Evolutionary conservation across 2,888 invertebrate species (phyloP).

Genomic region (Aphrophora alni): DNA sequence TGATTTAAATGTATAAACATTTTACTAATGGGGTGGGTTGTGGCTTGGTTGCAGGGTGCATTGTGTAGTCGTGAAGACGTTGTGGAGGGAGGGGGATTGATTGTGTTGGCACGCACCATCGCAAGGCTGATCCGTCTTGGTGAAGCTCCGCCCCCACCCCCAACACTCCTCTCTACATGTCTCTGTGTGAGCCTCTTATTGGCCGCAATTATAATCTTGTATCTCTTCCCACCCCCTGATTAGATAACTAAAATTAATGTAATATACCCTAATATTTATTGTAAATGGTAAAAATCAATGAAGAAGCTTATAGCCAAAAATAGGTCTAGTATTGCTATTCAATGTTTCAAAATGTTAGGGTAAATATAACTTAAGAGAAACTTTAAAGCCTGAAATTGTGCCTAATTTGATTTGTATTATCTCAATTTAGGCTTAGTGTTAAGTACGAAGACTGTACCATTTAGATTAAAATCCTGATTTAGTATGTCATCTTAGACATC

Average conservation of each 20-base stretch:
- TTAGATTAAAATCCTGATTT: background rate
- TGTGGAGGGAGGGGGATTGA: slow-evolving; percentile 58
- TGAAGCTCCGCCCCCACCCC: slow-evolving; percentile 54
- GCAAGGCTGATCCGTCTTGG: slow-evolving; percentile 55
- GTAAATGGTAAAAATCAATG: slow-evolving; percentile 4
- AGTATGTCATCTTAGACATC: too few relatives aligned
- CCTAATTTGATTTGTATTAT: background rate
- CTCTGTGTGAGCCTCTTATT: slow-evolving; percentile 24
- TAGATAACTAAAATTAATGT: background rate
- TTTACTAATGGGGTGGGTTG: slow-evolving; percentile 55
- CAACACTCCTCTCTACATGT: slow-evolving; percentile 32
- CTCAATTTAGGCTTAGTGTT: background rate
- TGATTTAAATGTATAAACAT: background rate
- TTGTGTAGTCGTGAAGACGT: slow-evolving; percentile 65
- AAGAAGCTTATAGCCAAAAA: background rate
- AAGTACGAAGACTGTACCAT: background rate
- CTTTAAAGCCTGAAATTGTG: background rate
- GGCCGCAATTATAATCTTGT: slow-evolving; percentile 29
- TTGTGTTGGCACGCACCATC: slow-evolving; percentile 38
- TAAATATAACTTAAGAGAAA: background rate
- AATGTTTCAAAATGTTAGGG: background rate
- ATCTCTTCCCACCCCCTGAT: slow-evolving; percentile 39
- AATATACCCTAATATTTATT: background rate
- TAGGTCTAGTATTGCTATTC: background rate
- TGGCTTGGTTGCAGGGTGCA: slow-evolving; percentile 64